These are phyloP conservation scores for Coelopa frigida DNA, from an alignment of 1,140 invertebrate species.

Conservation along the genomic window DNA sequence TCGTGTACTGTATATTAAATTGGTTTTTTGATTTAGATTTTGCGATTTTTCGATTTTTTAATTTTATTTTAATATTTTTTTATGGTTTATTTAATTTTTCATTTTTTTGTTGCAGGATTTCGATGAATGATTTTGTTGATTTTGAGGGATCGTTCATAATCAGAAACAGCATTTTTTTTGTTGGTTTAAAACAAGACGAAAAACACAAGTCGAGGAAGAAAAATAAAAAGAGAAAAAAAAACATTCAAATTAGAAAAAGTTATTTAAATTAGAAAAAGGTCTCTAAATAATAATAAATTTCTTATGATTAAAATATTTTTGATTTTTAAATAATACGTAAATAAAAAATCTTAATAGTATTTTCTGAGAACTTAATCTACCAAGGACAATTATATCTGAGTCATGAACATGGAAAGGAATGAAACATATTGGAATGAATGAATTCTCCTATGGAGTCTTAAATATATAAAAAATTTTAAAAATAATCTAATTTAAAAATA, in stretches of 20 bases:
- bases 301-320: background rate
- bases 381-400: no score
- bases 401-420: no score
- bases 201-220: slow-evolving; percentile 8
- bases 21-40: slow-evolving; percentile 11
- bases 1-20: slow-evolving; percentile 35
- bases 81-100: background rate
- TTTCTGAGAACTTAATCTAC: no score
- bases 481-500: no score
- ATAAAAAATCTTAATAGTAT: no score
- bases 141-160: background rate
- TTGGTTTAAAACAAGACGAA: slow-evolving; percentile 1
- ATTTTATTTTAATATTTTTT: background rate
- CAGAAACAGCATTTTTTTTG: no score
- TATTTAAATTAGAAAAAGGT: slow-evolving; percentile 1
- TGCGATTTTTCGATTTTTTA: slow-evolving; percentile 10
- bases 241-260: slow-evolving; percentile 1
- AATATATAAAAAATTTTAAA: no score
- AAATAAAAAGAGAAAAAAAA: slow-evolving; percentile 3
- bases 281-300: background rate
- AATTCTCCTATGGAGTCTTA: no score
- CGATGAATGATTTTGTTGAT: no score
- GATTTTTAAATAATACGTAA: slow-evolving; percentile 1
- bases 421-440: no score
- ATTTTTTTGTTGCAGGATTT: background rate